These are phyloP conservation scores for Notolabrus celidotus DNA, from an alignment of 2,797 vertebrate species.

Conservation along the genomic window DNA sequence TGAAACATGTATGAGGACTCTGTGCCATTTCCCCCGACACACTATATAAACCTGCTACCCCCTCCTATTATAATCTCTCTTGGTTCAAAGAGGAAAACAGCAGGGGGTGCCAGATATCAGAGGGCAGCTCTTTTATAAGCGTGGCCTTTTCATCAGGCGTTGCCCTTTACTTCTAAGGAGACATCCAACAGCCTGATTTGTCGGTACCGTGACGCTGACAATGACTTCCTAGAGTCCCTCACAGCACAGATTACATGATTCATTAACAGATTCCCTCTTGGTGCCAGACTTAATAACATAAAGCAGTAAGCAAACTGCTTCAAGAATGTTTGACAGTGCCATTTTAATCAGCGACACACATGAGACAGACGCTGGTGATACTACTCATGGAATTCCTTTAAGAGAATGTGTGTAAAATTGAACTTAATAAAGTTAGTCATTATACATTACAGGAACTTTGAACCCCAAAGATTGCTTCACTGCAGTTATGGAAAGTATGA, in stretches of 20 bases:
- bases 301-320: not conserved
- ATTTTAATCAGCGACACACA: slow-evolving; percentile 1
- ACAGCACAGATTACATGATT: not conserved
- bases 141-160: slow-evolving; percentile 46
- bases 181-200: slow-evolving; percentile 10
- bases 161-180: slow-evolving; percentile 60
- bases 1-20: not conserved
- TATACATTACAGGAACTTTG: slow-evolving; percentile 19
- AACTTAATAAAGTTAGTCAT: slow-evolving; percentile 7
- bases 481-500: not conserved
- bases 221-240: not conserved
- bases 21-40: slow-evolving; percentile 29
- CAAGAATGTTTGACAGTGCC: not conserved
- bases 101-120: slow-evolving; percentile 82
- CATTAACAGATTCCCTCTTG: slow-evolving; percentile 10
- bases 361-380: not conserved
- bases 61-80: slow-evolving; percentile 11
- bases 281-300: not conserved
- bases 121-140: slow-evolving; percentile 67
- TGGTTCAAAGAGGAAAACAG: slow-evolving; percentile 70
- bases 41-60: not conserved
- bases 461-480: not conserved
- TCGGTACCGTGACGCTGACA: not conserved
- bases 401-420: not conserved
- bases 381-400: not conserved